Conservation (phyloP, 2,113 vertebrate genomes). For the Mus pahari region DNA sequence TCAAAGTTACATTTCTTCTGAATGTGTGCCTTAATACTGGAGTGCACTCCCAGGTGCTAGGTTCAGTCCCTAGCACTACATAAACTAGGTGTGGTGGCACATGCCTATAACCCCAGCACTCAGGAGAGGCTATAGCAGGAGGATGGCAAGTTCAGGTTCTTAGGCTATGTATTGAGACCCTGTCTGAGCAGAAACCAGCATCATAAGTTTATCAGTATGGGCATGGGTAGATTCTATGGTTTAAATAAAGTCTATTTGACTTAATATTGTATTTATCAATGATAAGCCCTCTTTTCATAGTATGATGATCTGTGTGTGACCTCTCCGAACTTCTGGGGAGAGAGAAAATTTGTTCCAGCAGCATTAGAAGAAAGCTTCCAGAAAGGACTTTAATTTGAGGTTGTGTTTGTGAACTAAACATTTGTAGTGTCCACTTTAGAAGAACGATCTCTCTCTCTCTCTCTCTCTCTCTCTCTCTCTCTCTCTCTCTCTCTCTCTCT, state of each 20-base stretch:
- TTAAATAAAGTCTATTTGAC: not conserved
- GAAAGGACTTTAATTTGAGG: slow-evolving; percentile 27
- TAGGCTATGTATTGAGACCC: not conserved
- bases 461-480: not conserved
- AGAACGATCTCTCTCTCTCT: not conserved
- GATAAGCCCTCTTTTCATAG: not conserved
- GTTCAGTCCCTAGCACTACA: not conserved
- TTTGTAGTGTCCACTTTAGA: slow-evolving; percentile 4
- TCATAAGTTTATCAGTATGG: not conserved
- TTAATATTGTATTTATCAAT: not conserved
- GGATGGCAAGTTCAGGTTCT: too few species aligned
- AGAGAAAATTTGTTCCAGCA: not conserved
- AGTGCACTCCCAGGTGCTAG: not conserved
- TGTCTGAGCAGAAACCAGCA: not conserved
- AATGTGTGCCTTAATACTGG: not conserved
- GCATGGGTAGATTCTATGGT: not conserved
- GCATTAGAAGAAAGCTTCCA: not conserved
- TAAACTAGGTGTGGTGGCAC: not conserved
- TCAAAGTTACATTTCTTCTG: not conserved
- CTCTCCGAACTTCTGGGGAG: not conserved
- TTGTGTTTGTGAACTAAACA: slow-evolving; percentile 10
- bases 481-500: too few species aligned
- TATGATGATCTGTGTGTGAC: not conserved
- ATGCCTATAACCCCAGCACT: not conserved
- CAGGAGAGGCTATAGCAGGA: not conserved